Evolutionary conservation across 2,113 vertebrate species (phyloP).

Genomic region (Carassius carassius): DNA sequence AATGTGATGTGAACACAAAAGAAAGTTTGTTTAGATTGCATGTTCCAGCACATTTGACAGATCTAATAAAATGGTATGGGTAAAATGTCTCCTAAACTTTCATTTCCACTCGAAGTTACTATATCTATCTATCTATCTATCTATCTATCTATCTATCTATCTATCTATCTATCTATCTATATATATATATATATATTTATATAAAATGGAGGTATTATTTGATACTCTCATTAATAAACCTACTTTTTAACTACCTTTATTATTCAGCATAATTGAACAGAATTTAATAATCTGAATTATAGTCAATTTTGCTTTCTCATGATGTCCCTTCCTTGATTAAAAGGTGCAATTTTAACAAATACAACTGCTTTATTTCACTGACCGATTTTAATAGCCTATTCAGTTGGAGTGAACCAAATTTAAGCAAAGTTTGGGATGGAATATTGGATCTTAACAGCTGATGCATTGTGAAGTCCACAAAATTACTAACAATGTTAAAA

Average conservation of each 20-base stretch:
- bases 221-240: not conserved
- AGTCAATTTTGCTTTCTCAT: not conserved
- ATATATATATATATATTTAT: no score
- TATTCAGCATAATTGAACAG: not conserved
- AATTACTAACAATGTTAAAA: not conserved
- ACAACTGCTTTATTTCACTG: no score
- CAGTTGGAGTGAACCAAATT: not conserved
- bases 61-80: not conserved
- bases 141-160: no score
- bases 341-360: not conserved
- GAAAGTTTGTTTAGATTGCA: not conserved
- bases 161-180: no score
- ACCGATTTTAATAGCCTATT: not conserved
- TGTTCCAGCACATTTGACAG: not conserved
- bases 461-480: not conserved
- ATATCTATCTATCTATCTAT: no score
- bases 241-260: not conserved
- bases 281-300: not conserved
- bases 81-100: not conserved
- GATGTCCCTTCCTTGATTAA: not conserved
- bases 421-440: not conserved
- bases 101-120: not conserved
- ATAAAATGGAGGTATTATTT: no score
- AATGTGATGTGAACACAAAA: constrained; percentile 17
- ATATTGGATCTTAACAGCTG: not conserved